Evolutionary conservation across 2,113 vertebrate genomes (phyloP).

Genomic region (Pionites leucogaster): DNA sequence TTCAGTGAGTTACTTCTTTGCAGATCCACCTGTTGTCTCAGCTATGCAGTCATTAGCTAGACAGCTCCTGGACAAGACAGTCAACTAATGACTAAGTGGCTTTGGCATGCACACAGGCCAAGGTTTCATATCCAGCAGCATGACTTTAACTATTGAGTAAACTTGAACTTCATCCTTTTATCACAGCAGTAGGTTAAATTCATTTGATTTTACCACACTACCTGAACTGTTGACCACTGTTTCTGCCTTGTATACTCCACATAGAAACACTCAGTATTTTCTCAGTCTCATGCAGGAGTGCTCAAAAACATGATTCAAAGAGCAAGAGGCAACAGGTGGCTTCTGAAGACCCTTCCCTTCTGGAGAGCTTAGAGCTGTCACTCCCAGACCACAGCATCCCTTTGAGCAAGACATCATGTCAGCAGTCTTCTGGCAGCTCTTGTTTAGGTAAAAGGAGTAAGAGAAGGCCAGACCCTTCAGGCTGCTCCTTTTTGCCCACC

Average conservation of each 20-base stretch:
- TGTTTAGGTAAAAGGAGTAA: background rate
- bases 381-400: background rate
- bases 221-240: rapidly evolving
- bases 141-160: background rate
- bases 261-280: background rate
- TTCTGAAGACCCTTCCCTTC: background rate
- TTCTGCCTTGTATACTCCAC: background rate
- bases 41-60: background rate
- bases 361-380: background rate
- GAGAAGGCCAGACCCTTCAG: background rate
- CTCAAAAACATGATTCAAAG: background rate
- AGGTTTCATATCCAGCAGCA: background rate
- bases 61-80: background rate
- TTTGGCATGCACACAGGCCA: background rate
- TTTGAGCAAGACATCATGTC: background rate
- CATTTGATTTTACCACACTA: background rate
- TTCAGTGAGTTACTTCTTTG: background rate
- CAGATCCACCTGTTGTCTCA: background rate
- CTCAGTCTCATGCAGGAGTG: background rate
- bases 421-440: background rate
- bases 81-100: background rate
- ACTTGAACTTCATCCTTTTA: background rate
- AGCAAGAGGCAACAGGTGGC: background rate
- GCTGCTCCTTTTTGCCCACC: background rate
- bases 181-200: background rate